Evolutionary conservation across 2,888 invertebrate species (phyloP).

Genomic region (Hipparchia semele): DNA sequence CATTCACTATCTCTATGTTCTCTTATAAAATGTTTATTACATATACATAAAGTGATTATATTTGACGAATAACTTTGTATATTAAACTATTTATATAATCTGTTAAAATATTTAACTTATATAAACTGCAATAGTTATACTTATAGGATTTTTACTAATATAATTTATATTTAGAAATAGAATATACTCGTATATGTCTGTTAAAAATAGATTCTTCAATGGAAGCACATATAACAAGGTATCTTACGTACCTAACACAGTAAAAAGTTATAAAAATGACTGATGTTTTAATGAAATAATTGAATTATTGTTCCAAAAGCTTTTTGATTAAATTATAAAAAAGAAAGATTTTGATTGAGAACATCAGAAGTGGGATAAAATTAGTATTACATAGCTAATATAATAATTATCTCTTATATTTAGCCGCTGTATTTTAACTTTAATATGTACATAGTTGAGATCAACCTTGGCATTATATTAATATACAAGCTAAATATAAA

Average conservation of each 20-base stretch:
- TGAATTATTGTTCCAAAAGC: background rate
- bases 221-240: constrained; percentile 17
- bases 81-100: constrained; percentile 14
- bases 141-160: constrained; percentile 1
- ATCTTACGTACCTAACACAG: background rate
- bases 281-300: background rate
- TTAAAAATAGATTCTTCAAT: constrained; percentile 14
- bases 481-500: constrained; percentile 57
- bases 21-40: background rate
- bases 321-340: background rate
- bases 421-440: constrained; percentile 44
- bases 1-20: constrained; percentile 1
- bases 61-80: background rate
- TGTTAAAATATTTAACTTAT: constrained; percentile 18
- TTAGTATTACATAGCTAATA: background rate
- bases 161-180: constrained; percentile 1
- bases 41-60: background rate
- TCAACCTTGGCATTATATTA: constrained; percentile 63
- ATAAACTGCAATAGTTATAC: constrained; percentile 17
- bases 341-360: background rate
- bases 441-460: constrained; percentile 78
- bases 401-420: background rate
- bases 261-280: background rate
- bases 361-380: constrained; percentile 9
- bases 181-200: constrained; percentile 1